Base-by-base conservation (phyloP, 1,140 invertebrate species). In the Apis florea region DNA sequence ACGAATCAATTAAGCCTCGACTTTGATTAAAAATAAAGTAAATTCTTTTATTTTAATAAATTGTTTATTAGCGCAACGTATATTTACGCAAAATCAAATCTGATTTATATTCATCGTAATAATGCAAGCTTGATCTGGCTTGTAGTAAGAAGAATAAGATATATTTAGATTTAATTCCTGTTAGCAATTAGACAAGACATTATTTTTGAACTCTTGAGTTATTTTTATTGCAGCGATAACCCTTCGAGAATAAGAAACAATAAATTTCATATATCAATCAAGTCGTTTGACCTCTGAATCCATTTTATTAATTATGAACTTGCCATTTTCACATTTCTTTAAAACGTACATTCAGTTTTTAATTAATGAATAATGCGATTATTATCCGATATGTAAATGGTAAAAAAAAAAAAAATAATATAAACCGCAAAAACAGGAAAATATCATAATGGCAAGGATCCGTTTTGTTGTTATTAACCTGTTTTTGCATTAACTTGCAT, bases 291-390 rank as follows among this genome's bases (percentile, higher is more conserved):
- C 12, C 5, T 15, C 10, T 15, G 19, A n/a, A 40, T 8, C 1
- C 6, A 63, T 31, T 63, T 51, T 13, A 31, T 74, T 63, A 63
- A 74, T 63, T 74, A 63, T 9, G 4, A 0, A 53, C 12, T 8
- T 11, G 19, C 2, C 13, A 19, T 10, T 24, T 21, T 12, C 11
- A 2, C 21, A 8, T 17, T 51, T 19, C 24, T 74, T 51, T 31
- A 19, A 74, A 61, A 51, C 17, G 17, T 49, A 17, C 17, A 51
- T 74, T 74, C 31, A 40, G 5, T 51, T 13, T 26, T 71, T 74
- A 63, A 74, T 63, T 74, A 74, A 74, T 19, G n/a, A 63, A 58
- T n/a, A 56, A 26, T 24, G 24, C 49, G 9, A 1, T 61, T 49
- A 61, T 70, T 49, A 73, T 26, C 21, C 9, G 3, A 58, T 6